Evolutionary conservation across 2,797 vertebrate genomes (phyloP).

Genomic region (Hemibagrus guttatus): DNA sequence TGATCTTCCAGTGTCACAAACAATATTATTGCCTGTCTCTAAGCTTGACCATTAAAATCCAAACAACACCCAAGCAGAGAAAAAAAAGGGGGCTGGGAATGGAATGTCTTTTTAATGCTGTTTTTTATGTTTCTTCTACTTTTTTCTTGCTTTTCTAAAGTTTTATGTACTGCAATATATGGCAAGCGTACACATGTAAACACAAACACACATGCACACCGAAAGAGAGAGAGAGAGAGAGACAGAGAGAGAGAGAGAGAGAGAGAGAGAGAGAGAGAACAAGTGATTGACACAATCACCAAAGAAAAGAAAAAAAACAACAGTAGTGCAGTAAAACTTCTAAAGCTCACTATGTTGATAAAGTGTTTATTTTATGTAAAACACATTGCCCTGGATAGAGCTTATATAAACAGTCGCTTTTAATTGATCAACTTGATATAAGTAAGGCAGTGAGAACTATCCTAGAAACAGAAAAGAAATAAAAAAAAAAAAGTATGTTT

Average conservation of each 20-base stretch:
- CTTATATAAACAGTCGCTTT: conserved; percentile 79
- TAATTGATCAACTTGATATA: conserved; percentile 80
- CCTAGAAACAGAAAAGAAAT: conserved; percentile 63
- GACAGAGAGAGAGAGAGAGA: background rate
- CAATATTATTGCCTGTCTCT: conserved; percentile 81
- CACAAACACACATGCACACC: conserved; percentile 36
- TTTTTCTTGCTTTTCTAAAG: conserved; percentile 33
- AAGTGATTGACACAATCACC: conserved; percentile 82
- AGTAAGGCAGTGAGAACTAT: conserved; percentile 88
- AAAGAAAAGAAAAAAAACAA: conserved; percentile 67
- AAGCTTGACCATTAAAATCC: background rate
- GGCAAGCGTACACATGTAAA: conserved; percentile 68
- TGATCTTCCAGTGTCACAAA: conserved; percentile 82
- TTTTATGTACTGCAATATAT: conserved; percentile 76
- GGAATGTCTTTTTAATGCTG: conserved; percentile 68
- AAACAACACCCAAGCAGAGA: conserved; percentile 51
- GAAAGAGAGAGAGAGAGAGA: background rate
- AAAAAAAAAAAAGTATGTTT: conserved; percentile 73
- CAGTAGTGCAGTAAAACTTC: conserved; percentile 81
- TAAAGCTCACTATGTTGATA: conserved; percentile 81
- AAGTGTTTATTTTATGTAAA: conserved; percentile 70
- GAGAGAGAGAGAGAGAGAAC: conserved; percentile 61
- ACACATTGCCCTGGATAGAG: conserved; percentile 69
- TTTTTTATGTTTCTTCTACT: conserved; percentile 31
- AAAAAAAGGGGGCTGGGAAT: conserved; percentile 71